Percentiles rank a stretch among this genome's conserved stretches.
Conservation (phyloP, 2,113 vertebrate genomes). For the Antechinus stuartii region DNA sequence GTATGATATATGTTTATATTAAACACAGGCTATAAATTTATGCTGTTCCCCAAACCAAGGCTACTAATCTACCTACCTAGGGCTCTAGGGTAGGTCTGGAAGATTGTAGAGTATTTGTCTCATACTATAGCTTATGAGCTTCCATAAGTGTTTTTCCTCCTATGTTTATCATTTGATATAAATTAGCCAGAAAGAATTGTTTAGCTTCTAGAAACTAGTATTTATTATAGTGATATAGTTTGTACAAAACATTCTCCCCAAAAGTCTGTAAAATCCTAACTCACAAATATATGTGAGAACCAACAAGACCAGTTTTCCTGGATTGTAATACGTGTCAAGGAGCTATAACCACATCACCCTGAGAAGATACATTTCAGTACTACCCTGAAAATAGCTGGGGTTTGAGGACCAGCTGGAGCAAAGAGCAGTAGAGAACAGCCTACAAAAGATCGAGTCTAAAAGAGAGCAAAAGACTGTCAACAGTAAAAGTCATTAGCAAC, state of each 20-base stretch:
- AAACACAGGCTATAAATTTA: neutral
- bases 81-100: neutral
- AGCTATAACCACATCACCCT: neutral
- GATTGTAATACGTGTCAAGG: neutral
- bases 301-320: neutral
- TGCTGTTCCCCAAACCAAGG: neutral
- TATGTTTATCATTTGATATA: neutral
- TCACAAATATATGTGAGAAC: neutral
- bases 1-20: no score
- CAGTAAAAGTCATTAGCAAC: neutral
- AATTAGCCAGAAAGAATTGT: neutral
- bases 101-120: neutral
- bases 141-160: neutral
- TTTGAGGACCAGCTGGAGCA: neutral
- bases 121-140: neutral
- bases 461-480: neutral
- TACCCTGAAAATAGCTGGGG: neutral
- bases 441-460: neutral
- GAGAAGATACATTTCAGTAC: neutral
- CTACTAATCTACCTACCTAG: neutral
- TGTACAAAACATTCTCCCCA: neutral
- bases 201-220: neutral
- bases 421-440: neutral
- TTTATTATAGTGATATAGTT: neutral
- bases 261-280: neutral